phyloP scores from a whole-genome alignment of 2,113 vertebrate species.

The Heterocephalus glaber region DNA sequence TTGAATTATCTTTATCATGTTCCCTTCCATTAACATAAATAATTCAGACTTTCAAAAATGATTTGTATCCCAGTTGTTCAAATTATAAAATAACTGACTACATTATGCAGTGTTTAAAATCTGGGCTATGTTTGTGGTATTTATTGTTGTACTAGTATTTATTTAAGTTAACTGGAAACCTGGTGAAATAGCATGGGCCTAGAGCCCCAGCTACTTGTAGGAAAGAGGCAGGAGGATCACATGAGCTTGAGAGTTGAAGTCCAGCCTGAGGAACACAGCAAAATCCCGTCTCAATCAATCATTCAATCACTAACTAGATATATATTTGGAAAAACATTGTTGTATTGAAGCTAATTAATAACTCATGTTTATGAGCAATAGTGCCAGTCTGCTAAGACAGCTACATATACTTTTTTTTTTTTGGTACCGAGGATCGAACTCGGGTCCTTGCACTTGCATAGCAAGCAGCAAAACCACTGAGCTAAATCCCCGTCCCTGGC shows the following conservation, averaged over 20 bases:
- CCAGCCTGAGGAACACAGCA: not conserved
- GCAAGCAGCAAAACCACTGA: no score
- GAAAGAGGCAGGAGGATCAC: not conserved
- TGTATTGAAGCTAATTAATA: not conserved
- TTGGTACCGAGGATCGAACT: no score
- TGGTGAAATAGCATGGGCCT: not conserved
- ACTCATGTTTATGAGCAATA: not conserved
- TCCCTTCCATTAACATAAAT: constrained; percentile 49
- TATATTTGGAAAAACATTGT: constrained; percentile 17
- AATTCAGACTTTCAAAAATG: constrained; percentile 67
- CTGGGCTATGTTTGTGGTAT: not conserved
- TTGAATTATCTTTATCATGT: constrained; percentile 20
- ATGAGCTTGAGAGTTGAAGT: not conserved
- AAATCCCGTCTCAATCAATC: not conserved
- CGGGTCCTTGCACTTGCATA: no score
- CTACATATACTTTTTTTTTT: not conserved
- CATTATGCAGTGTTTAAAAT: constrained; percentile 39
- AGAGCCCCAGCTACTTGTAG: not conserved
- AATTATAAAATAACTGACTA: constrained; percentile 43
- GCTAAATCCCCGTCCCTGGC: no score
- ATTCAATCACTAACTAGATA: not conserved
- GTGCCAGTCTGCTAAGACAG: not conserved
- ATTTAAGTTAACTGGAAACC: not conserved
- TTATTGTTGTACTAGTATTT: not conserved
- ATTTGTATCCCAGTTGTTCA: constrained; percentile 1